phyloP scores from a whole-genome alignment of 2,113 vertebrate species.

The Nothoprocta pentlandii region DNA sequence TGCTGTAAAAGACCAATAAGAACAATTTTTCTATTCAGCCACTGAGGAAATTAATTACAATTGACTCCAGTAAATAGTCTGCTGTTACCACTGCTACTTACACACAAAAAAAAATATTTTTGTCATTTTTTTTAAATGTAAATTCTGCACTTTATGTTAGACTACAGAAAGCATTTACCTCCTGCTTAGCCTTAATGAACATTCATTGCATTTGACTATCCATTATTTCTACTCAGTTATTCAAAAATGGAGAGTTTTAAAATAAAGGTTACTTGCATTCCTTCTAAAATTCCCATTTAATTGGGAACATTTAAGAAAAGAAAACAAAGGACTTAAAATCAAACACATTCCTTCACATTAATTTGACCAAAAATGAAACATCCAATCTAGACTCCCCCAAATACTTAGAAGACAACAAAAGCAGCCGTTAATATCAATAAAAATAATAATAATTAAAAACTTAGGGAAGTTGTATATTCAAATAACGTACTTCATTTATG shows the following conservation, averaged over 20 bases:
- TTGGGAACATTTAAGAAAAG: background rate
- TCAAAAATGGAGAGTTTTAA: conserved; percentile 37
- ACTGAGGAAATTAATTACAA: conserved; percentile 54
- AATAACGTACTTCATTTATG: background rate
- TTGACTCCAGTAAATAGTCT: conserved; percentile 27
- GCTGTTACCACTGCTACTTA: background rate
- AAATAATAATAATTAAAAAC: no score
- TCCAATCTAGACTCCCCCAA: background rate
- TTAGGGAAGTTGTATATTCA: background rate
- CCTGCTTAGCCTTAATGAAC: background rate
- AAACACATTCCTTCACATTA: background rate
- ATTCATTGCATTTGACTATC: background rate
- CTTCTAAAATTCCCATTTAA: background rate
- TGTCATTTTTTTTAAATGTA: background rate
- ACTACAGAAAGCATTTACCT: background rate
- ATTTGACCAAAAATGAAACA: background rate
- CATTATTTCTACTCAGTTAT: background rate
- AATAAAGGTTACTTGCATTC: background rate
- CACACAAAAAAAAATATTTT: background rate
- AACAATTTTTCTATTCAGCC: conserved; percentile 30
- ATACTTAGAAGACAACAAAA: background rate
- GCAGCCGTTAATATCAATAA: background rate
- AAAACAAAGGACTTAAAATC: conserved; percentile 1
- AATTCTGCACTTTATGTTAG: background rate
- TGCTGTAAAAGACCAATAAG: conserved; percentile 34